These are phyloP conservation scores for Drosophila mauritiana DNA, from an alignment of 1,140 invertebrate genomes.

Conservation along the genomic window DNA sequence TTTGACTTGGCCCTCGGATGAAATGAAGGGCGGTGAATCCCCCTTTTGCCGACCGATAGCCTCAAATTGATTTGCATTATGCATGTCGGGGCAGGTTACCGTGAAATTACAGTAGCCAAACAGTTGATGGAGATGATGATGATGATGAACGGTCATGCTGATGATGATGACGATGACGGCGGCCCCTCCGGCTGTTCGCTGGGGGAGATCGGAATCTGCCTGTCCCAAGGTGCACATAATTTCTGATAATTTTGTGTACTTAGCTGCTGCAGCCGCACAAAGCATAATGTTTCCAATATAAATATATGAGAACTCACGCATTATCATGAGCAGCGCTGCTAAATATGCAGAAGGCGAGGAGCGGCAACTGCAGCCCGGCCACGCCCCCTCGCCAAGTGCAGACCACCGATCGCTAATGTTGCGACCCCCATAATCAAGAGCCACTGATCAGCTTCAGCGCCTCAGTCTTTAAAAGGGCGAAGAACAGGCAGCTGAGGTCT, in stretches of 20 bases:
- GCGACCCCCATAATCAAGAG: slow-evolving; percentile 65
- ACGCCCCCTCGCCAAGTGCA: slow-evolving; percentile 19
- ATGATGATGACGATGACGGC: slow-evolving; percentile 27
- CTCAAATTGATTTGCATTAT: slow-evolving; percentile 73
- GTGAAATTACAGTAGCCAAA: slow-evolving; percentile 72
- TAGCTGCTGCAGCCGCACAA: slow-evolving; percentile 58
- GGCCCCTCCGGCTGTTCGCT: slow-evolving; percentile 42
- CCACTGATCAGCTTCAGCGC: slow-evolving; percentile 39
- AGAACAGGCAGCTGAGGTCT: slow-evolving; percentile 1
- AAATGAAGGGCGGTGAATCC: background rate
- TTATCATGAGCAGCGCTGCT: slow-evolving; percentile 33
- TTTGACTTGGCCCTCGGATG: slow-evolving; percentile 23
- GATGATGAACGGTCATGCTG: slow-evolving; percentile 19
- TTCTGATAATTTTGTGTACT: slow-evolving; percentile 82
- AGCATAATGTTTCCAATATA: slow-evolving; percentile 54
- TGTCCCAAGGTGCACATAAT: slow-evolving; percentile 74
- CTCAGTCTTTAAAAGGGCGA: slow-evolving; percentile 9
- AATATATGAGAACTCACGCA: slow-evolving; percentile 47
- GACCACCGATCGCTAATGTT: slow-evolving; percentile 50
- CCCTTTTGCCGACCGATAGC: slow-evolving; percentile 19
- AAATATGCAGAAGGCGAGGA: slow-evolving; percentile 41
- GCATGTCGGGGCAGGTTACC: slow-evolving; percentile 73
- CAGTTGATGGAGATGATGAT: slow-evolving; percentile 36
- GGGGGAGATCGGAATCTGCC: slow-evolving; percentile 54
- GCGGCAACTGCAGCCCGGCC: slow-evolving; percentile 12